phyloP scores from a whole-genome alignment of 2,888 invertebrate genomes.

The Glaucopsyche alexis region DNA sequence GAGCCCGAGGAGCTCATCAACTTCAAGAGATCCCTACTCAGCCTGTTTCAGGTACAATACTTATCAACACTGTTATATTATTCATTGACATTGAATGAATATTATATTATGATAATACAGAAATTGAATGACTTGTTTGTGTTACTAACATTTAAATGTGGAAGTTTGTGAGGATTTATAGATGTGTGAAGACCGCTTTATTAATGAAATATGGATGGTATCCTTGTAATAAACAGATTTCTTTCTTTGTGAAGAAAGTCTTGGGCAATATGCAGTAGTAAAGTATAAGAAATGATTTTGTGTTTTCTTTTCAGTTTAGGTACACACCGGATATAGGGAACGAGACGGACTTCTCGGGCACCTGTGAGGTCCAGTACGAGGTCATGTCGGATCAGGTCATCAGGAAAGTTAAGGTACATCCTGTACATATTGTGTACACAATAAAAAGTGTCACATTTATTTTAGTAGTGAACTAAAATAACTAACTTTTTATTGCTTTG shows the following conservation, averaged over 20 bases:
- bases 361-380: slow-evolving; percentile 84
- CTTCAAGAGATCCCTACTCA: slow-evolving; percentile 91
- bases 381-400: slow-evolving; percentile 77
- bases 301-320: slow-evolving; percentile 40
- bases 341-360: slow-evolving; percentile 89
- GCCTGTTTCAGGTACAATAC: slow-evolving; percentile 87
- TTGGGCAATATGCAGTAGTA: neutral
- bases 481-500: no score
- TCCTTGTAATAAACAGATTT: no score
- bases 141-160: no score
- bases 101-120: no score
- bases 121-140: no score
- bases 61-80: neutral
- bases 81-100: neutral
- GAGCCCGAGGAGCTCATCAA: slow-evolving; percentile 85
- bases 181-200: no score
- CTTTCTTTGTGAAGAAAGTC: no score
- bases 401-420: slow-evolving; percentile 72
- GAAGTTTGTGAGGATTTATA: no score
- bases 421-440: no score
- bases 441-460: no score
- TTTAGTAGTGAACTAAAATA: no score
- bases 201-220: no score
- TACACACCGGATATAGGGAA: slow-evolving; percentile 44
- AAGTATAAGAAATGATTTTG: neutral